A percentile compares a stretch with the other conserved stretches of the same genome.
Conservation (phyloP, 1,140 invertebrate species). For the Drosophila erecta region DNA sequence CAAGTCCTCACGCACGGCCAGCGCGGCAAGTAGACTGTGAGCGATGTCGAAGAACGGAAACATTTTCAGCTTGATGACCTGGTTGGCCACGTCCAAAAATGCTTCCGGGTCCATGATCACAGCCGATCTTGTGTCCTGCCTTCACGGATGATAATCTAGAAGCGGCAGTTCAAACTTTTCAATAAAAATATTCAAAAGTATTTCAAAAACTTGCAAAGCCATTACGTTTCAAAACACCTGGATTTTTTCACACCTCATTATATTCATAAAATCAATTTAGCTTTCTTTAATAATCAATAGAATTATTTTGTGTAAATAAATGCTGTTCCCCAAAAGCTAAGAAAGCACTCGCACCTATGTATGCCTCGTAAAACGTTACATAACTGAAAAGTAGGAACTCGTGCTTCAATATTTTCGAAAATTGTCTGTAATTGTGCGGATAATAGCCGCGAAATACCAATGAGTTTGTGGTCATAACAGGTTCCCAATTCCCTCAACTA, state of each 20-base stretch:
- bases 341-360: background rate
- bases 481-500: background rate
- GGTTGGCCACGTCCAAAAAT: conserved; percentile 98
- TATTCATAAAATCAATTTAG: too few species aligned
- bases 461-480: background rate
- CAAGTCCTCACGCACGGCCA: conserved; percentile 97
- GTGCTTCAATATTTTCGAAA: background rate
- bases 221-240: too few species aligned
- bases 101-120: conserved; percentile 96
- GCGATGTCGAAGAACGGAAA: conserved; percentile 99
- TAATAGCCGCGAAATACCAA: background rate
- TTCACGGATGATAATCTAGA: conserved; percentile 64
- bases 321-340: background rate
- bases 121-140: conserved; percentile 65
- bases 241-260: too few species aligned
- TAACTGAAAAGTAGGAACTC: conserved; percentile 10
- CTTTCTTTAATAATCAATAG: background rate
- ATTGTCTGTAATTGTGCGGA: conserved; percentile 1
- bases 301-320: background rate
- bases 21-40: conserved; percentile 94
- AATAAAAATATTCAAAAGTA: background rate
- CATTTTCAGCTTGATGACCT: conserved; percentile 99
- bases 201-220: background rate
- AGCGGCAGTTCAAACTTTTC: background rate
- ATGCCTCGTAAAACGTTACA: conserved; percentile 7